phyloP scores from a whole-genome alignment of 1,140 invertebrate species.

The Neoseiulus cucumeris region DNA sequence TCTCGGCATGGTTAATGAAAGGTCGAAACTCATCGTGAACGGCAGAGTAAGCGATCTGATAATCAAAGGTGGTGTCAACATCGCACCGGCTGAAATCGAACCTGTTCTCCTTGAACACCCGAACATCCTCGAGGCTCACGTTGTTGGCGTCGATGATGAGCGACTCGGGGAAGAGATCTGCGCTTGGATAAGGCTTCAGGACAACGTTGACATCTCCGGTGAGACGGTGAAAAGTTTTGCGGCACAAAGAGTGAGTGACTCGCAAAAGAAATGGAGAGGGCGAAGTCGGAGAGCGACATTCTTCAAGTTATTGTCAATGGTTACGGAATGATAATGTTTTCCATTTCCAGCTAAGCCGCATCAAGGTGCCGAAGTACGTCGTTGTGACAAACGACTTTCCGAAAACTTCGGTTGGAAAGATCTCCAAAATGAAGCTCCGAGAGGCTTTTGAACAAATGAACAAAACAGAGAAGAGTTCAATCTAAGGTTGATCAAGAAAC shows the following conservation, averaged over 20 bases:
- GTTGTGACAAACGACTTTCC: slow-evolving; percentile 48
- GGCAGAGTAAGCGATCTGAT: slow-evolving; percentile 74
- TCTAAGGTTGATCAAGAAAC: not conserved
- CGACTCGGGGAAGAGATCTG: slow-evolving; percentile 34
- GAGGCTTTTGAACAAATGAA: slow-evolving; percentile 21
- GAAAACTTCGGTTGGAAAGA: slow-evolving; percentile 59
- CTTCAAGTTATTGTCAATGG: no score
- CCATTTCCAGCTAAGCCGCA: slow-evolving; percentile 31
- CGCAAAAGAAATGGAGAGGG: no score
- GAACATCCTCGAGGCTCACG: slow-evolving; percentile 18
- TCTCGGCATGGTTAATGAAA: slow-evolving; percentile 45
- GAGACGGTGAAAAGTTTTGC: no score
- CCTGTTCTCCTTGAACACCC: slow-evolving; percentile 17
- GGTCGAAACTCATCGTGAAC: slow-evolving; percentile 56
- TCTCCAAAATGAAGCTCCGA: slow-evolving; percentile 47
- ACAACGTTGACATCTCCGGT: slow-evolving; percentile 16
- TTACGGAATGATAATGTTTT: no score
- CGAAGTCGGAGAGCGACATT: no score
- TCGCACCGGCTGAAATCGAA: slow-evolving; percentile 70
- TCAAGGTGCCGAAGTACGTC: slow-evolving; percentile 59
- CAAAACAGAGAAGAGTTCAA: not conserved
- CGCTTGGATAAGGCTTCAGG: slow-evolving; percentile 32
- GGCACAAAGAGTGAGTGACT: no score
- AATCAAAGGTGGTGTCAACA: slow-evolving; percentile 77
- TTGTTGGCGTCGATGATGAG: slow-evolving; percentile 34